Evolutionary conservation across 2,113 vertebrate genomes (phyloP).

Genomic region (Myotis brandtii): DNA sequence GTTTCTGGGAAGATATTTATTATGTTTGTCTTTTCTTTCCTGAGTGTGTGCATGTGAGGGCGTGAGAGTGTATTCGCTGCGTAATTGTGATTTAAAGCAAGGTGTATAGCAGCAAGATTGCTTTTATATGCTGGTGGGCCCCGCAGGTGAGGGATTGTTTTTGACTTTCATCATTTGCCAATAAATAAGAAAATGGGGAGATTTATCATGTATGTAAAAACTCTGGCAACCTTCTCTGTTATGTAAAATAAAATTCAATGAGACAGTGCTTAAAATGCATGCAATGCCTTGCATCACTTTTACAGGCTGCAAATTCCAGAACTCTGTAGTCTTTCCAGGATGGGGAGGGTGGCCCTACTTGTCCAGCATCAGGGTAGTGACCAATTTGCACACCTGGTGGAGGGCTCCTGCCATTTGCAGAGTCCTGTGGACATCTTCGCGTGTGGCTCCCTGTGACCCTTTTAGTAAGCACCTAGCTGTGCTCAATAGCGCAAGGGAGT

Average conservation of each 20-base stretch:
- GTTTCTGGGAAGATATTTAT: conserved; percentile 48
- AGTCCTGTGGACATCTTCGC: conserved; percentile 53
- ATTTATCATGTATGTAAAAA: conserved; percentile 55
- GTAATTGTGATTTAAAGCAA: conserved; percentile 73
- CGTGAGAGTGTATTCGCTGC: not conserved
- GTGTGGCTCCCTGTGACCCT: conserved; percentile 68
- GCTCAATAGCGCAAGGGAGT: conserved; percentile 77
- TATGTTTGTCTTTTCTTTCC: conserved; percentile 44
- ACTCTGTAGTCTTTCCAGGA: not conserved
- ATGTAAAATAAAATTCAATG: conserved; percentile 73
- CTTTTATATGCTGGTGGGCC: conserved; percentile 69
- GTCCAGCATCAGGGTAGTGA: not conserved
- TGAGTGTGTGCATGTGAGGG: not conserved
- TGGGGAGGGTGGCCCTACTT: not conserved
- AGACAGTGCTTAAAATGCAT: conserved; percentile 40
- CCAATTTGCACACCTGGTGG: not conserved
- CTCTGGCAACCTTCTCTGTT: conserved; percentile 64
- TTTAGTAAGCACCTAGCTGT: conserved; percentile 80
- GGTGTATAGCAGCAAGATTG: conserved; percentile 6
- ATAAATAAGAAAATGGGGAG: conserved; percentile 72
- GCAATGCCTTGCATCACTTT: not conserved
- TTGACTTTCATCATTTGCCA: conserved; percentile 73
- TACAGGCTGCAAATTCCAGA: not conserved
- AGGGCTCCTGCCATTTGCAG: conserved; percentile 23
- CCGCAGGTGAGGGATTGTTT: conserved; percentile 69